Evolutionary conservation across 2,797 vertebrate genomes (phyloP), one percentile per base, ranked within the genome.

Genomic region (Staurois parvus): DNA sequence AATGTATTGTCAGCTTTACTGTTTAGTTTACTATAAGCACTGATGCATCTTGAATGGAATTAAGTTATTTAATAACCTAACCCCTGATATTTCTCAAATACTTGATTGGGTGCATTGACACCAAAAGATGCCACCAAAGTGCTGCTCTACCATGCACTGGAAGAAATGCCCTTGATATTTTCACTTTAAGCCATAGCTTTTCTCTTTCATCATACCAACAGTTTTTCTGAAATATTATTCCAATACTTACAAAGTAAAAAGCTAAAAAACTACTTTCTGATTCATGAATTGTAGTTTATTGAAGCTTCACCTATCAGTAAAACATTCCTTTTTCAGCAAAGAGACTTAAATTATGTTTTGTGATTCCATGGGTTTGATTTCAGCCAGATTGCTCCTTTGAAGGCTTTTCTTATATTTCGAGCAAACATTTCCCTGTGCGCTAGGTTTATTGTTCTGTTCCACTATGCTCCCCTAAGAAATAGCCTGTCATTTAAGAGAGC

Each of bases 401-500:
- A 72, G 75, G 24, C 68, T 70, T 81, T 68, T 76, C 64, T 76
- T 76, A 70, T 72, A 87, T 83, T 86, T 74, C 45, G 48, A 66
- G 64, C 75, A 79, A 79, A 79, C 76, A 87, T 87, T 72, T 87
- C 69, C 81, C 70, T 32, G 37, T 67, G 40, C 68, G 66, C 78
- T 69, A n/a, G 29, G 26, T 84, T 83, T 87, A 87, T 87, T 87
- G 85, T 79, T 84, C 75, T 84, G 85, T 79, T 84, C 70, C 85
- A 68, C 80, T 59, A 29, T 68, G 74, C 70, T 83, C 80, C 81
- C 85, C 42, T 87, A 87, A 87, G 85, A 87, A 79, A 87, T 87
- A 83, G 76, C 81, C 72, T 87, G 85, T 87, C 85, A 87, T 87
- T 87, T 87, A 87, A 75, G 81, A 84, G 76, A 74, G 81, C 75